A percentile compares a stretch with the other conserved stretches of the same genome.
phyloP scores from a whole-genome alignment of 2,797 vertebrate genomes.

The Geotria australis region DNA sequence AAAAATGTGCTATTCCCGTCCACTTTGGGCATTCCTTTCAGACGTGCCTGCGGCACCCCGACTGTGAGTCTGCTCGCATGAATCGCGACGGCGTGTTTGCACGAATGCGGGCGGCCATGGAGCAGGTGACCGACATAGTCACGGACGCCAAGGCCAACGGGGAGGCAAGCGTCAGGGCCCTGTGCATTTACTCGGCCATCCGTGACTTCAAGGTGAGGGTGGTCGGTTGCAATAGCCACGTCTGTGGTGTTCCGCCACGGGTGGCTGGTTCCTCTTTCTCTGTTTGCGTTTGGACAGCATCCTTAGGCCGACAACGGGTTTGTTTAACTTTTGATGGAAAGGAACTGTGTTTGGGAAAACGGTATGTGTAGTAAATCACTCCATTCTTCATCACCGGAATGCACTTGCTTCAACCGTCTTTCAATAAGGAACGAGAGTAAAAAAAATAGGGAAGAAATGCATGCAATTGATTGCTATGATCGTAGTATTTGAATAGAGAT shows the following conservation, averaged over 20 bases:
- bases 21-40: slow-evolving; percentile 9
- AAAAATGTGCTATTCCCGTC: too few species aligned
- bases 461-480: too few species aligned
- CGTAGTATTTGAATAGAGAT: too few species aligned
- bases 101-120: slow-evolving; percentile 70
- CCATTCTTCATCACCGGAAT: too few species aligned
- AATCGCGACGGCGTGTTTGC: slow-evolving; percentile 90
- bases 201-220: slow-evolving; percentile 61
- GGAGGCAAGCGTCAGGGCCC: slow-evolving; percentile 29
- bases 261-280: too few species aligned
- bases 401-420: too few species aligned
- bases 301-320: neutral
- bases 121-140: slow-evolving; percentile 86
- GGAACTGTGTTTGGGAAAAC: too few species aligned
- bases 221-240: too few species aligned
- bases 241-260: too few species aligned
- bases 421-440: too few species aligned
- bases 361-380: too few species aligned
- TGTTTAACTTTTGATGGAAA: neutral
- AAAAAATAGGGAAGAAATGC: too few species aligned
- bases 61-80: slow-evolving; percentile 75
- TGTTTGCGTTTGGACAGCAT: neutral
- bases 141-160: slow-evolving; percentile 40
- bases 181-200: slow-evolving; percentile 60
- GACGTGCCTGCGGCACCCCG: slow-evolving; percentile 90